Base-by-base conservation (phyloP, 1,140 invertebrate species). In the Grapholita molesta region DNA sequence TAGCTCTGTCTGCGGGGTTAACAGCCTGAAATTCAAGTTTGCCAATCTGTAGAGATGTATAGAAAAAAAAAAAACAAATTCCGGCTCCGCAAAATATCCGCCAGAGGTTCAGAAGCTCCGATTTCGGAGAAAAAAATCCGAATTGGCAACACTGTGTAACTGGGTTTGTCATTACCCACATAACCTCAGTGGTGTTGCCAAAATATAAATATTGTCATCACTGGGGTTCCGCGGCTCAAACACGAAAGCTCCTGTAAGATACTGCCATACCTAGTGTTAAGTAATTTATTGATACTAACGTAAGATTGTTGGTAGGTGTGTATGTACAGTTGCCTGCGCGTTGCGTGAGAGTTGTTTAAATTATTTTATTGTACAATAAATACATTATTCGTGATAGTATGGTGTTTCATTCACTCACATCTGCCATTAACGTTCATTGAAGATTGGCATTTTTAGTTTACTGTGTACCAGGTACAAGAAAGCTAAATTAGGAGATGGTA, bases 281-380 rank as follows among this genome's bases (percentile, higher is more conserved):
- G 35, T 38, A 38, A 42, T 48, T n/a, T 61, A 61, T 15, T 24
- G n/a, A 61, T 55, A 18, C 53, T 61, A 61, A 28, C 24, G 21
- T 61, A 61, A 61, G 55, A 7, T 61, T 61, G 55, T 61, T 61
- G 55, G 55, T 61, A 61, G 28, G 24, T 61, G 55, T 61, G 55
- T 61, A 61, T 61, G 55, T 30, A 61, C 55, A 61, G 28, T 15
- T 15, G 55, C 15, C 55, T 61, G 55, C 24, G 24, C 25, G 55
- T n/a, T 61, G 55, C n/a, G 55, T 61, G 55, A 61, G 25, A 61
- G 55, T 61, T 61, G 55, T 61, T 61, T 61, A 61, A 61, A 61
- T 61, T 61, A 61, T 61, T 61, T 61, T 61, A 61, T 61, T 61
- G 18, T 61, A 61, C 55, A 61, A 61, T 61, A 61, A 61, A 61